Evolutionary conservation across 2,113 vertebrate species (phyloP), one percentile per base, ranked within the genome.

Genomic region (Zosterops pallidus): DNA sequence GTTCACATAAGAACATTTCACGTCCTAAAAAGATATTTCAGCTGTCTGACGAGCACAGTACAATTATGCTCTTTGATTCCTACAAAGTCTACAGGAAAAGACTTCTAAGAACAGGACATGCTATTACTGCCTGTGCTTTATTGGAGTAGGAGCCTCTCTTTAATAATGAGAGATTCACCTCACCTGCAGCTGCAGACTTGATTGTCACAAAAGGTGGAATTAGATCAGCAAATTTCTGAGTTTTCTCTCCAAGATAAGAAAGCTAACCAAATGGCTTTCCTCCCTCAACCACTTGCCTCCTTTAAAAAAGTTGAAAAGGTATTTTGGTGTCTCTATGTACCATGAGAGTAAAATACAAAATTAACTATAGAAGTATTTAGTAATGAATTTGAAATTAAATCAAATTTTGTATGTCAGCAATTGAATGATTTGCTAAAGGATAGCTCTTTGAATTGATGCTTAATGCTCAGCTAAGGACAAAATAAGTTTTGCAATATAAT

Each of bases 401-500:
- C 64, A 47, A 53, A 49, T 85, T 96, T 83, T 59, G 41, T 80
- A 91, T 86, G 72, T 64, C 46, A 78, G 60, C 67, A 79, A 84
- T 92, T 14, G 35, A 96, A 77, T 84, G 6, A 82, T 97, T 86
- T 93, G 21, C 72, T 97, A 82, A 69, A 79, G 37, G 86, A 93
- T 35, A 57, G 67, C 29, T 91, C 33, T 39, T 44, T 94, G 91
- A 96, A 91, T 50, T 96, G 80, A 68, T 70, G 68, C 56, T 91
- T 93, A 91, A 96, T 94, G 85, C 62, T 96, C 94, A 95, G 72
- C 83, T 95, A 65, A 91, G 91, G 94, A 96, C 84, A 97, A 96
- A 94, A 60, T 89, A 95, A 91, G 56, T 96, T 97, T 97, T 92
- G 89, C 80, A 93, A 94, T 78, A 44, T 93, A 96, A 97, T 97